Evolutionary conservation across 2,797 vertebrate genomes (phyloP), one percentile per base, ranked within the genome.

Genomic region (Knipowitschia caucasica): DNA sequence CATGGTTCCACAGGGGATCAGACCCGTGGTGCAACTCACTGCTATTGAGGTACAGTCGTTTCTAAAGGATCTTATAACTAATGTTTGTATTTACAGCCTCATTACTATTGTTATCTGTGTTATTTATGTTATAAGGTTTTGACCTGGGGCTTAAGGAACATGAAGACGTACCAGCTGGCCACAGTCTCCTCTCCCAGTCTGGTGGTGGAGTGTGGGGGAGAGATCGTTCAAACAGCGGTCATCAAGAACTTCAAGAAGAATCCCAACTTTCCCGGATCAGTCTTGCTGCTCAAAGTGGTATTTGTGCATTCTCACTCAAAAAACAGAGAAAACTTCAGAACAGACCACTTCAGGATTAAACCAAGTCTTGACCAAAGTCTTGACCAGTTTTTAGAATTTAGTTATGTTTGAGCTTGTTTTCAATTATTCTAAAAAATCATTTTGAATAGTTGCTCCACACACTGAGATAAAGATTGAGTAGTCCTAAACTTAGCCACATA

Each of bases 231-330:
- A 71, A 94, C 96, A 0, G 90, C 93, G 5, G 90, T 96, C 45
- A 95, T 99, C 83, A 97, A 88, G 87, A 96, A 93, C 84, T 91
- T 97, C 60, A 99, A 94, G 83, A 99, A 93, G 89, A 96, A 93
- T 25, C 96, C 93, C 5, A 99, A 99, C 87, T 99, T 99, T 64
- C 90, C 92, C 4, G 90, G 91, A 78, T 96, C 94, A 54, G 91
- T 99, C 73, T 90, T 98, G 69, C 91, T 94, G 49, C 91, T 99
- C 86, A 93, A 94, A 95, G 96, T 98, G 91, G 96, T 99, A 92
- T 10, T 0, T 43, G 1, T 4, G 35, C 3, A 51, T 29, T 17
- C 18, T 17, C 35, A 38, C 14, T n/a, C n/a, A n/a, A n/a, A n/a
- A n/a, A n/a, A n/a, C n/a, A n/a, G n/a, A n/a, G n/a, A n/a, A n/a